phyloP scores from a whole-genome alignment of 1,140 invertebrate species.

The Pseudachorutes palmiensis region DNA sequence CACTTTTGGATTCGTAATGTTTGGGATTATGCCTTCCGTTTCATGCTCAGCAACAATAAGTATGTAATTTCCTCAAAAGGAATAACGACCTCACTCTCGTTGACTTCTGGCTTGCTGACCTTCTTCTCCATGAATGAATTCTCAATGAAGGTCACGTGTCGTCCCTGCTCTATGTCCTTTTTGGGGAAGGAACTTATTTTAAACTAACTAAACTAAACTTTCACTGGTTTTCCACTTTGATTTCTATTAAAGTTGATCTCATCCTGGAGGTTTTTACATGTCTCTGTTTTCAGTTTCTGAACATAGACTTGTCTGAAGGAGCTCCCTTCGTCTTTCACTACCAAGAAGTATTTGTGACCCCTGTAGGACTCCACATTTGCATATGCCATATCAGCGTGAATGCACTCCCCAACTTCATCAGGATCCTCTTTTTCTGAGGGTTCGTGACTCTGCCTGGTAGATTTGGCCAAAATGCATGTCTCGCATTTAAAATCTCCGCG shows the following conservation, averaged over 20 bases:
- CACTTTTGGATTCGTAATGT: no score
- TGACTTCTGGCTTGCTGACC: no score
- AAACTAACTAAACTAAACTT: no score
- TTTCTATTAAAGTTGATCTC: slow-evolving; percentile 1
- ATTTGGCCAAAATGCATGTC: background rate
- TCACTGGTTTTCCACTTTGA: background rate
- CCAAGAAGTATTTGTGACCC: slow-evolving; percentile 18
- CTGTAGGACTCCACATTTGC: background rate
- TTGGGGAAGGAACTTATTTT: no score
- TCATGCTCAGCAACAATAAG: no score
- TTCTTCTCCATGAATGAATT: no score
- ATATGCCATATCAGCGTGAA: slow-evolving; percentile 14
- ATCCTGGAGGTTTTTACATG: background rate
- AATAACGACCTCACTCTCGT: no score
- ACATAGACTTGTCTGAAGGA: slow-evolving; percentile 3
- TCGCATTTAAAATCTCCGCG: background rate
- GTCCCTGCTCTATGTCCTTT: no score
- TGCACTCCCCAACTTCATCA: slow-evolving; percentile 7
- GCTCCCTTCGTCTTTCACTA: slow-evolving; percentile 13
- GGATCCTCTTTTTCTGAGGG: background rate
- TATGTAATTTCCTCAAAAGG: no score
- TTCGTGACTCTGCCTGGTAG: background rate
- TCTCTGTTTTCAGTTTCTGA: background rate
- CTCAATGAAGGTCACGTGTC: no score
- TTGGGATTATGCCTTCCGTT: no score